A percentile compares a stretch with the other conserved stretches of the same genome.
Evolutionary conservation across 2,113 vertebrate species (phyloP).

Genomic region (Gasterosteus aculeatus): DNA sequence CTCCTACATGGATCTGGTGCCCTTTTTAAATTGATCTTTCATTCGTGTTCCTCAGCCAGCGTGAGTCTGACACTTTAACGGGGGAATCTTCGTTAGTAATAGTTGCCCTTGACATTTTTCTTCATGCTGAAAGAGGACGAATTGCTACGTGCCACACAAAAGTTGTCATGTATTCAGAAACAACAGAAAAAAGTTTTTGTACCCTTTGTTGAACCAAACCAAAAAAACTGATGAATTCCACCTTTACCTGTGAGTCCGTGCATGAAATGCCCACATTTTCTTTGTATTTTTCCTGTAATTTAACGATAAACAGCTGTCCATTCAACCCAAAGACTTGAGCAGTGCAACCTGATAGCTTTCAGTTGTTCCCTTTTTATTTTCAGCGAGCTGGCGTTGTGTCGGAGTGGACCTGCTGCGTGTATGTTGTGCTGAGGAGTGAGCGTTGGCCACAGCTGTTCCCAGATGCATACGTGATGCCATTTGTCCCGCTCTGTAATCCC

Average conservation of each 20-base stretch:
- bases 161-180: background rate
- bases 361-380: constrained; percentile 42
- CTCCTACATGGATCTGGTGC: background rate
- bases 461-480: constrained; percentile 80
- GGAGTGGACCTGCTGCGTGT: constrained; percentile 23
- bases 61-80: background rate
- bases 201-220: constrained; percentile 1
- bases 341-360: constrained; percentile 46
- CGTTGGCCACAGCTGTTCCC: constrained; percentile 80
- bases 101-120: background rate
- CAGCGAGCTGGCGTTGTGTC: constrained; percentile 46
- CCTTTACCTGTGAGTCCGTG: background rate
- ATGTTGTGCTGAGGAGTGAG: constrained; percentile 45
- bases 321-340: constrained; percentile 14
- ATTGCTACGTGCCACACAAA: background rate
- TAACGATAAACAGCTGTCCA: constrained; percentile 28
- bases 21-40: background rate
- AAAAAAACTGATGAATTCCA: background rate
- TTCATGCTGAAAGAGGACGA: background rate
- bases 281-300: background rate
- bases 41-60: background rate
- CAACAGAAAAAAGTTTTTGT: background rate
- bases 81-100: background rate
- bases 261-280: background rate
- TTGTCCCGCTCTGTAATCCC: constrained; percentile 79